Conservation (phyloP, 2,888 invertebrate species). For the Penaeus monodon region DNA sequence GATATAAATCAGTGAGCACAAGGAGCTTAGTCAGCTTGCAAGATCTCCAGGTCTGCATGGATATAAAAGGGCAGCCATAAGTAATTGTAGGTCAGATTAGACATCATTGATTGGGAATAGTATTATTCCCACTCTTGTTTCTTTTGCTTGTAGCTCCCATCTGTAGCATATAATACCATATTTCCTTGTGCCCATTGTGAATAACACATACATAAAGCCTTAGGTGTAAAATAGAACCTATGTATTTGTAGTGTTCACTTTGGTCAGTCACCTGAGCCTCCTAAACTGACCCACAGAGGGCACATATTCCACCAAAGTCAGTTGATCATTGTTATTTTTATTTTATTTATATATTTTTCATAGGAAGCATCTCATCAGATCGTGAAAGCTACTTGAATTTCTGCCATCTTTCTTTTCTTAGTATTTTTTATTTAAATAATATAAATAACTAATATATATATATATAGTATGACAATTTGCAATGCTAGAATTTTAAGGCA, state of each 20-base stretch:
- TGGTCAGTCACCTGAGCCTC: conserved; percentile 40
- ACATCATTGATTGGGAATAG: conserved; percentile 19
- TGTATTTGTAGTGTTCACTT: conserved; percentile 37
- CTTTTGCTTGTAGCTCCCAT: conserved; percentile 43
- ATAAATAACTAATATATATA: no score
- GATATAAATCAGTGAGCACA: conserved; percentile 42
- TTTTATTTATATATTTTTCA: conserved; percentile 2
- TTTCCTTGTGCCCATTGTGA: conserved; percentile 49
- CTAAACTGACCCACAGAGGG: conserved; percentile 40
- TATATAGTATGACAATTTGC: conserved; percentile 9
- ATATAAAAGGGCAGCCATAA: conserved; percentile 22
- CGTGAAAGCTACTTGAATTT: conserved; percentile 26
- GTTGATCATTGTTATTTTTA: background rate
- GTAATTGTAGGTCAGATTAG: conserved; percentile 20
- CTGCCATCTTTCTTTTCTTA: conserved; percentile 30
- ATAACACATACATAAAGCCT: conserved; percentile 34
- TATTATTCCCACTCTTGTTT: conserved; percentile 19
- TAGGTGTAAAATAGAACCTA: conserved; percentile 37
- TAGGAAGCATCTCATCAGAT: conserved; percentile 37
- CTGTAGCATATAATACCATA: conserved; percentile 38
- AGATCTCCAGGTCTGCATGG: conserved; percentile 25
- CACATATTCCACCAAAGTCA: conserved; percentile 23
- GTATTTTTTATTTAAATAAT: no score
- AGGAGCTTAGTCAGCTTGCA: conserved; percentile 36
- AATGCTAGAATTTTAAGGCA: background rate